These are phyloP conservation scores for Anthoscopus minutus DNA, from an alignment of 2,113 vertebrate genomes.

Conservation along the genomic window DNA sequence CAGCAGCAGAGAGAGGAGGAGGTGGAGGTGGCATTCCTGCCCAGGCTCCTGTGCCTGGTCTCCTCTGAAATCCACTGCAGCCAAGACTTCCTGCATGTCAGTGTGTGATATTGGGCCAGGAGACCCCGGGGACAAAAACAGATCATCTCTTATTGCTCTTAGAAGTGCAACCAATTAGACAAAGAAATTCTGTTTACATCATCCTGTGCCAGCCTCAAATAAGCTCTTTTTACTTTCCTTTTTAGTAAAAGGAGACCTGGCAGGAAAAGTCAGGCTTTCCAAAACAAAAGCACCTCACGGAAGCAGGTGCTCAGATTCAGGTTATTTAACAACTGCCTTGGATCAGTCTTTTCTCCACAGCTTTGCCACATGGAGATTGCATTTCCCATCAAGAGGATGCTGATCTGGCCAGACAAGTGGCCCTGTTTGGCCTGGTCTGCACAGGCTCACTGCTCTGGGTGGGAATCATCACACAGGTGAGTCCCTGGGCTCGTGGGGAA, in stretches of 20 bases:
- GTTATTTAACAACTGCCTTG: not conserved
- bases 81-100: accelerated
- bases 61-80: not conserved
- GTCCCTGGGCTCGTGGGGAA: not conserved
- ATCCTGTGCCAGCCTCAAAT: not conserved
- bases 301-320: not conserved
- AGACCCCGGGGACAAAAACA: not conserved
- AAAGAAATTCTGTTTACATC: not conserved
- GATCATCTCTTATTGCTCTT: not conserved
- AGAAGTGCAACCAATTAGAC: not conserved
- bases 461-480: not conserved
- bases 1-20: not conserved
- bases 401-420: not conserved
- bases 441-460: not conserved
- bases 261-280: not conserved
- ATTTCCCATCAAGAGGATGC: not conserved
- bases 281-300: not conserved
- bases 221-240: not conserved
- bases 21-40: not conserved
- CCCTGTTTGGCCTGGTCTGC: not conserved
- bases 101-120: not conserved
- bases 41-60: not conserved
- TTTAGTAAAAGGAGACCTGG: not conserved
- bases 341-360: not conserved
- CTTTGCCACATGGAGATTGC: accelerated